Base-by-base conservation (phyloP, 2,888 invertebrate species). In the Tyria jacobaeae region DNA sequence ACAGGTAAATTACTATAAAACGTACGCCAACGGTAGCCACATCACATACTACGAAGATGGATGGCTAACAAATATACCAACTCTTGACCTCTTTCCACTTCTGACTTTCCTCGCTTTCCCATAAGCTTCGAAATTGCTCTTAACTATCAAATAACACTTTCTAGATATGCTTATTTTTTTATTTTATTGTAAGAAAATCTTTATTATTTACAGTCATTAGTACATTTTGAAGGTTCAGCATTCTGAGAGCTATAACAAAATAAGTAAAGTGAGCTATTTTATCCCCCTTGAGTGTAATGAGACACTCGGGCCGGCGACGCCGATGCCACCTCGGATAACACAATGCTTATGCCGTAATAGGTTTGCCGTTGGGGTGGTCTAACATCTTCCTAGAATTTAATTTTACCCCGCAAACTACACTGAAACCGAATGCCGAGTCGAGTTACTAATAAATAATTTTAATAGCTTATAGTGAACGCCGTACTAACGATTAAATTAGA, bases 291-390 rank as follows among this genome's bases (percentile, higher is more conserved):
- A 63, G 66, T 79, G 81, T 78, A 85, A 85, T 72, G 64, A 76
- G 79, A 84, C 75, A 76, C 71, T 78, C 60, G 68, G 70, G 68
- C 70, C 67, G 73, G 77, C 76, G 78, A 79, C 79, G 75, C 67
- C 81, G 73, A 79, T 75, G 78, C 78, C 79, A 76, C 79, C 81
- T 88, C 85, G 73, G 73, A 81, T 87, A 80, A 77, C 87, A 80
- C 78, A 80, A 78, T 81, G 73, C 73, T 76, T 72, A 76, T 64
- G 65, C 81, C 78, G 73, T 83, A 84, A 84, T 82, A 84, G 81
- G 80, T 61, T 64, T 63, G 67, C 64, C 62, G 57, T 68, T 67
- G 66, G 71, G 85, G 86, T 86, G 86, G 87, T 82, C 85, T 74
- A 60, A 75, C 70, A 79, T 75, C 67, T 83, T 83, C 82, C 65